phyloP scores from a whole-genome alignment of 2,797 vertebrate species.

The Hypotaenidia philippensis region DNA sequence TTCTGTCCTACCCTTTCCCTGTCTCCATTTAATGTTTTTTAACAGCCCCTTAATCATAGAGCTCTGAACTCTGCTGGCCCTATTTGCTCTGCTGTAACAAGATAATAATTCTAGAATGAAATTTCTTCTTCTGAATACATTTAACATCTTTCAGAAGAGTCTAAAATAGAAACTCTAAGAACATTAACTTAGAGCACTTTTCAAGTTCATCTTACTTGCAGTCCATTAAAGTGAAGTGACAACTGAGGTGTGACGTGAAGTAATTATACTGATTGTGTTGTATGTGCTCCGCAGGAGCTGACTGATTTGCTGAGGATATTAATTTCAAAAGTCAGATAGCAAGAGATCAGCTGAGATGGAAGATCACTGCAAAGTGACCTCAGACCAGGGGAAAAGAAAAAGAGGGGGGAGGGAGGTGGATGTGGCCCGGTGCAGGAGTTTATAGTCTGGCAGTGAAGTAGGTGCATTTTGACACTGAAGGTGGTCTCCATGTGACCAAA shows the following conservation, averaged over 20 bases:
- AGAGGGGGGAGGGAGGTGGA: not conserved
- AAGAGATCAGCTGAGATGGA: slow-evolving; percentile 51
- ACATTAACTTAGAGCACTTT: slow-evolving; percentile 35
- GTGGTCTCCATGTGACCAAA: not conserved
- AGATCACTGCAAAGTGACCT: slow-evolving; percentile 50
- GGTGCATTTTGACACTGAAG: not conserved
- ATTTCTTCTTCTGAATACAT: slow-evolving; percentile 6
- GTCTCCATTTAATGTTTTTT: not conserved
- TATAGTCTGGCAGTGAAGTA: not conserved
- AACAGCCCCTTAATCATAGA: not conserved
- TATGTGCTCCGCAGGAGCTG: slow-evolving; percentile 19
- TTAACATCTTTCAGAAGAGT: slow-evolving; percentile 14
- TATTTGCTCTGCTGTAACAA: not conserved
- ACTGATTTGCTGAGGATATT: slow-evolving; percentile 59
- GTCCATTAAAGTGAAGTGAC: slow-evolving; percentile 59
- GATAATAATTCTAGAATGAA: slow-evolving; percentile 7
- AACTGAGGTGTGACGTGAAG: slow-evolving; percentile 51
- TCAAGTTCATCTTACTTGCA: slow-evolving; percentile 50
- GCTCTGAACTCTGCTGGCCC: not conserved
- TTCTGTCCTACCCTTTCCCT: not conserved
- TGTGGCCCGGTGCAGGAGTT: not conserved
- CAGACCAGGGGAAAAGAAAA: not conserved
- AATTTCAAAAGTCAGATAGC: slow-evolving; percentile 52
- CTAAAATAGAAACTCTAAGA: slow-evolving; percentile 49
- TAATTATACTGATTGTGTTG: slow-evolving; percentile 68